A percentile compares a stretch with the other conserved stretches of the same genome.
phyloP scores from a whole-genome alignment of 2,113 vertebrate genomes.

The Semicossyphus pulcher region DNA sequence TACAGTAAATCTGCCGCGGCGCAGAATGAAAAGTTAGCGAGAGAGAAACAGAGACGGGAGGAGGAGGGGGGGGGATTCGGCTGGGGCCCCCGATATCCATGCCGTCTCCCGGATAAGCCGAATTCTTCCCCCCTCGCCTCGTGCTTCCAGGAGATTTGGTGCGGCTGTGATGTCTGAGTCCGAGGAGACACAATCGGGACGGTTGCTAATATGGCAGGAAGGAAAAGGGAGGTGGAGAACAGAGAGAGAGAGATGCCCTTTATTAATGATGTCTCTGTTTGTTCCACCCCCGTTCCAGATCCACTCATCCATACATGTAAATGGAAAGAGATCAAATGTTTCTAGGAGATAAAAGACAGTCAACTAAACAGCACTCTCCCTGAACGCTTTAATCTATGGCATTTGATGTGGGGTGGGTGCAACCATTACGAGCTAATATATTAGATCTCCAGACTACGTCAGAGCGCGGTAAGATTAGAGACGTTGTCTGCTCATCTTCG shows the following conservation, averaged over 20 bases:
- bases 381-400: slow-evolving; percentile 48
- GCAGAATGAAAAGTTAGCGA: slow-evolving; percentile 76
- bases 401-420: slow-evolving; percentile 31
- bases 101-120: slow-evolving; percentile 59
- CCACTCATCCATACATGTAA: neutral
- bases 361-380: slow-evolving; percentile 24
- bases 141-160: slow-evolving; percentile 70
- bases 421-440: slow-evolving; percentile 38
- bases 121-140: slow-evolving; percentile 69
- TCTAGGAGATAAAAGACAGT: slow-evolving; percentile 30
- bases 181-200: slow-evolving; percentile 66
- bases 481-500: slow-evolving; percentile 57
- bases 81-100: slow-evolving; percentile 61
- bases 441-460: slow-evolving; percentile 46
- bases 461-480: slow-evolving; percentile 60
- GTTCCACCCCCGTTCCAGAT: slow-evolving; percentile 12
- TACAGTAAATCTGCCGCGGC: slow-evolving; percentile 81
- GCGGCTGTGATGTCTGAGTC: slow-evolving; percentile 64
- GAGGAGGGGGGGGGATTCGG: slow-evolving; percentile 45
- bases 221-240: neutral
- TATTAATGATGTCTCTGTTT: slow-evolving; percentile 35
- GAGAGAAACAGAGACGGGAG: slow-evolving; percentile 34
- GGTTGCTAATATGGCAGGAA: slow-evolving; percentile 35
- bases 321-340: slow-evolving; percentile 38
- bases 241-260: slow-evolving; percentile 13